Base-by-base conservation (phyloP, 2,888 invertebrate genomes). In the Leptodirus hochenwartii region DNA sequence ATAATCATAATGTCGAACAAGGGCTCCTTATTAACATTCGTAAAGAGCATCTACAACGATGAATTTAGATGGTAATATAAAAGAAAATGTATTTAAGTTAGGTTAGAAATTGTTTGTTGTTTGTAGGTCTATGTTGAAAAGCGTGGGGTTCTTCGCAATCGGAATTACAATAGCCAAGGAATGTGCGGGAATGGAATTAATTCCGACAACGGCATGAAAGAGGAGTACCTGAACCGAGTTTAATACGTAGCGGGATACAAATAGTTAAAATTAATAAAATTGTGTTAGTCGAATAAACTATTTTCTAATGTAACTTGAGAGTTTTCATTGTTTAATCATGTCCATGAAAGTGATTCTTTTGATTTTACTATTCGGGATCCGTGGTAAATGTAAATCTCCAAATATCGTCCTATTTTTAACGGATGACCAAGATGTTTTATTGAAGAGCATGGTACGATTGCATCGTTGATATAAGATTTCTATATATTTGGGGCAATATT, bases 361-460 rank as follows among this genome's bases (percentile, higher is more conserved):
- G 9, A 27, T 25, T n/a, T 24, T 15, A 22, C 10, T 17, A 4
- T 17, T 5, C 6, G 14, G 22, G 6, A 5, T 9, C 17, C 9
- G 15, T 24, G 25, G 25, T 9, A 20, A 9, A 20, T 8, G 25
- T 15, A 22, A 34, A 20, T 50, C 45, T 44, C 73, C 78, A 15
- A 88, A 87, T 56, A 71, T 88, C 46, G 61, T 88, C 25, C 47
- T 87, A 22, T 61, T 88, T 40, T 45, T 88, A 29, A 81, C 80
- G 0, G 88, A 90, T 50, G 88, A 88, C 56, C 84, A 87, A 53
- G 88, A 88, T 60, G 57, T 68, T 3, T 56, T 66, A n/a, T 54
- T 88, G 27, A 70, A 75, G 49, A 77, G 82, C 29, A 64, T 82
- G 68, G 78, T 79, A 62, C 62, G 64, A 61, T 47, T 25, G 9